Conservation (phyloP, 2,797 vertebrate species). For the Coilia nasus region DNA sequence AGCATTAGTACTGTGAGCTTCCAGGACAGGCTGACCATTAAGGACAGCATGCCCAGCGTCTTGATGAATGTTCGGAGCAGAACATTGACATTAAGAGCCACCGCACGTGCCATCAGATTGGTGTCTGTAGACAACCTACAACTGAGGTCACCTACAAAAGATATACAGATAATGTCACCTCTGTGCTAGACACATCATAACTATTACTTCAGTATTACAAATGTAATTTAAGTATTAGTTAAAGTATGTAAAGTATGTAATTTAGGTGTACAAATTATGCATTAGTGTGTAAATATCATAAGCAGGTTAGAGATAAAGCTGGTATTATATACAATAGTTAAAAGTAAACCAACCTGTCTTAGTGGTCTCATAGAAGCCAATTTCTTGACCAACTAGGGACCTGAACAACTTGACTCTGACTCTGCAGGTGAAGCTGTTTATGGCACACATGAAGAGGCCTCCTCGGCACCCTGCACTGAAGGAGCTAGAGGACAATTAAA, state of each 20-base stretch:
- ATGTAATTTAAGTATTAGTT: too few relatives aligned
- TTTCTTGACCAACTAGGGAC: conserved; percentile 69
- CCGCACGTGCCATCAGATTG: conserved; percentile 67
- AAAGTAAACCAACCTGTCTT: conserved; percentile 64
- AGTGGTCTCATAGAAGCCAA: conserved; percentile 71
- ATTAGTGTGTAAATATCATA: too few relatives aligned
- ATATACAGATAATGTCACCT: not conserved
- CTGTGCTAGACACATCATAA: too few relatives aligned
- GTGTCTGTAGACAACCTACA: conserved; percentile 81
- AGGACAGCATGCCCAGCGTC: conserved; percentile 69
- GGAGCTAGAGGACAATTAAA: conserved; percentile 58
- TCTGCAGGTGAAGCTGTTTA: conserved; percentile 62
- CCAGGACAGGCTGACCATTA: conserved; percentile 81
- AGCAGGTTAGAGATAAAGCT: too few relatives aligned
- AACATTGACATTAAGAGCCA: conserved; percentile 72
- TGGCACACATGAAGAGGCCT: conserved; percentile 63
- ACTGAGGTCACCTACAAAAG: conserved; percentile 77
- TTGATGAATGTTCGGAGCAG: conserved; percentile 81
- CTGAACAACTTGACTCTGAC: conserved; percentile 67
- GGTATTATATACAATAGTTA: too few relatives aligned
- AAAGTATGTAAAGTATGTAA: too few relatives aligned
- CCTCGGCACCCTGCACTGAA: conserved; percentile 70
- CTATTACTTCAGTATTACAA: too few relatives aligned
- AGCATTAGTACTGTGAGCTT: conserved; percentile 78
- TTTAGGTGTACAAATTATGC: too few relatives aligned